Base-by-base conservation (phyloP, 2,113 vertebrate species). In the Hydrolagus affinis region DNA sequence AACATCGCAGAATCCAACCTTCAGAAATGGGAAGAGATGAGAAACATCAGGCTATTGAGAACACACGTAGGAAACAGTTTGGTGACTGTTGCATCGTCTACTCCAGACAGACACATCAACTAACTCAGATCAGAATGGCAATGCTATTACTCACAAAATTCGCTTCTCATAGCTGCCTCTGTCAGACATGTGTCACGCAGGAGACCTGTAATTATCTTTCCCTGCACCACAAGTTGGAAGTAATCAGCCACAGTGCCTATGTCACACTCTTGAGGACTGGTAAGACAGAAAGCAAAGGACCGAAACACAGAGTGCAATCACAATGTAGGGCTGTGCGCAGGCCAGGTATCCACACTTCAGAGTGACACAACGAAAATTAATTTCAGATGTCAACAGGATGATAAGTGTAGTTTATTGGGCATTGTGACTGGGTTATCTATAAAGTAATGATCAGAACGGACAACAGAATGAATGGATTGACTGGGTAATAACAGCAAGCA, bases 121-220 rank as follows among this genome's bases (percentile, higher is more conserved):
- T 64, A 83, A 83, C 14, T 25, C 10, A 68, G 78, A 32, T 62
- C 28, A 66, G 15, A 66, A 83, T 83, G 78, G 62, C 78, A 83
- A 25, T 83, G 64, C 78, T 32, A 83, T 83, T 83, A 83, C 78
- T 83, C 78, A 83, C 78, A 83, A 68, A 32, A 83, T 25, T 56
- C 78, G 66, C 78, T 83, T 68, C 62, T 83, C 78, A 83, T 83
- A 66, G 78, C 78, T 83, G 4, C 60, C 66, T 76, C 57, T 86
- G 72, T 76, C 85, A 23, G 60, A 86, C 70, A 74, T 66, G n/a
- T 75, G 85, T 66, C 72, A 68, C 3, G 44, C 59, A 19, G 11
- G 85, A 76, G 73, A 23, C 60, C 85, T 86, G 72, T 75, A 86
- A 86, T 86, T 86, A 86, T 75, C 85, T 76, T 62, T 32, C 59